A percentile compares a stretch with the other conserved stretches of the same genome.
Conservation (phyloP, 2,113 vertebrate genomes). For the Ursus arctos region DNA sequence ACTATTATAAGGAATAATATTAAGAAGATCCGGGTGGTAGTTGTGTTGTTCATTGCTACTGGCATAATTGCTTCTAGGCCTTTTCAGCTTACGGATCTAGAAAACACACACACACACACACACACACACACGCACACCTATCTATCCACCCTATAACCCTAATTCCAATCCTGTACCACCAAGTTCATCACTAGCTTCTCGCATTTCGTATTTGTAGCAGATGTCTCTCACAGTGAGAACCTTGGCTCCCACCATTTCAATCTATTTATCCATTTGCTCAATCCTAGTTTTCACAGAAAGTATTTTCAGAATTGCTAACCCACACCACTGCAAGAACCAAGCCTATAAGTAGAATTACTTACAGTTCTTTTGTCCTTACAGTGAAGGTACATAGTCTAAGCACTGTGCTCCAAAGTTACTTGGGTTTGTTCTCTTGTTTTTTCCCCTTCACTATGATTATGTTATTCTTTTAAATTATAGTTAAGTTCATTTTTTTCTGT, state of each 20-base stretch:
- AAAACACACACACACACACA: not conserved
- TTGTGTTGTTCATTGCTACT: not conserved
- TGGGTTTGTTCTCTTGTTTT: not conserved
- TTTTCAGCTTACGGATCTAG: not conserved
- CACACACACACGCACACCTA: not conserved
- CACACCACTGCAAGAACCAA: not conserved
- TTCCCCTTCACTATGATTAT: not conserved
- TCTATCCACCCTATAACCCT: not conserved
- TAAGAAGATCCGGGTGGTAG: not conserved
- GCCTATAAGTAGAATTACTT: not conserved
- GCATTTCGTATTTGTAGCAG: not conserved
- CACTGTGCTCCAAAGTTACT: not conserved
- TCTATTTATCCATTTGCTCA: constrained; percentile 25
- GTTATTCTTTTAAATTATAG: constrained; percentile 20
- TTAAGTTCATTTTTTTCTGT: not conserved
- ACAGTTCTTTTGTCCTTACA: not conserved
- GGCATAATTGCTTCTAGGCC: not conserved
- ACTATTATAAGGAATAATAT: not conserved
- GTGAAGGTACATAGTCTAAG: not conserved
- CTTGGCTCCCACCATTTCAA: not conserved
- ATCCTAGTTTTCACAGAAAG: constrained; percentile 22
- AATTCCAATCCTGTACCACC: not conserved
- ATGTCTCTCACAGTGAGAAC: not conserved
- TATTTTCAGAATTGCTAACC: constrained; percentile 29
- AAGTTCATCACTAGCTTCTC: not conserved